phyloP scores from a whole-genome alignment of 2,797 vertebrate genomes.

The Phataginus tetradactyla region DNA sequence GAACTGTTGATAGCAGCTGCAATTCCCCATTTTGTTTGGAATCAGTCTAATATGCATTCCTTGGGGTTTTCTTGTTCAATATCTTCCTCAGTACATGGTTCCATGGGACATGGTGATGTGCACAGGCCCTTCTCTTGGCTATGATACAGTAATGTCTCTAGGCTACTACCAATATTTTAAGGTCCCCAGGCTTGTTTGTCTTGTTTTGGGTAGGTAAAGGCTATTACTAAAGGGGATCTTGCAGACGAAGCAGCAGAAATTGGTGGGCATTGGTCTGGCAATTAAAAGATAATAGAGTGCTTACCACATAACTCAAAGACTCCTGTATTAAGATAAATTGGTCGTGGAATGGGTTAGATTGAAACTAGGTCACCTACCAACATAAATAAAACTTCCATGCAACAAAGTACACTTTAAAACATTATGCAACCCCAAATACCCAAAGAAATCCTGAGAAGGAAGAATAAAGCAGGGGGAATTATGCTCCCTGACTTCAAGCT shows the following conservation, averaged over 20 bases:
- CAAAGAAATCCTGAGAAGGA: not conserved
- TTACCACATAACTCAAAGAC: not conserved
- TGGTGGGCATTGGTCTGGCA: not conserved
- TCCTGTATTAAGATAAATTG: not conserved
- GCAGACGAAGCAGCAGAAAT: not conserved
- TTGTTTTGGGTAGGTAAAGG: no score
- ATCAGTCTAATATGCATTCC: not conserved
- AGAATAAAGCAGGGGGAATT: no score
- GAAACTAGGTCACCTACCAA: not conserved
- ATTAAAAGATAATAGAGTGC: not conserved
- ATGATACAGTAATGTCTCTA: no score
- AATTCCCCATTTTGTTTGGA: not conserved
- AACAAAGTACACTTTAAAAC: not conserved
- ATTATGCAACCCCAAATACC: not conserved
- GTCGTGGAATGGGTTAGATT: not conserved
- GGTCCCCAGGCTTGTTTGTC: not conserved
- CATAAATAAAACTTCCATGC: not conserved
- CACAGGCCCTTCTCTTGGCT: no score
- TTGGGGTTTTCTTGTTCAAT: not conserved
- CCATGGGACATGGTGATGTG: not conserved
- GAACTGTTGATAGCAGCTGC: not conserved
- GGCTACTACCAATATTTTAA: not conserved
- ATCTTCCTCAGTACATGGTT: not conserved
- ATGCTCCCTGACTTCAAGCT: no score
- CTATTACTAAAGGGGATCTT: not conserved